phyloP scores from a whole-genome alignment of 2,888 invertebrate genomes.

The Harpalus rufipes region DNA sequence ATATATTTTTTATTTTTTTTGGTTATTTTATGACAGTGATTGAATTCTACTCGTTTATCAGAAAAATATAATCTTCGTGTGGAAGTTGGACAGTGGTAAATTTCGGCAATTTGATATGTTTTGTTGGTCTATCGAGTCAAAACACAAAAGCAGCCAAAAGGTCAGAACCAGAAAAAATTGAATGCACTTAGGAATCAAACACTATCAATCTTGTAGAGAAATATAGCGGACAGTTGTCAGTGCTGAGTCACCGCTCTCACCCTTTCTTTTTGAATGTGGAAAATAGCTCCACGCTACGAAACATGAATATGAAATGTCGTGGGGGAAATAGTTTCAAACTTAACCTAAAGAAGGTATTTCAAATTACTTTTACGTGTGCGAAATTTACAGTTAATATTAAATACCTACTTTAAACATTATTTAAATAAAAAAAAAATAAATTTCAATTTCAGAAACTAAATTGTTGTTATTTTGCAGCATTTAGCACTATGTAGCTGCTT shows the following conservation, averaged over 20 bases:
- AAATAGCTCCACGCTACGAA: constrained; percentile 2
- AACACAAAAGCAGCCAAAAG: constrained; percentile 14
- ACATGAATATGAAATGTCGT: not conserved
- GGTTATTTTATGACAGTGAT: too few relatives aligned
- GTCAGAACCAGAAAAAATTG: constrained; percentile 18
- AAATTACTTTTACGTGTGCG: too few relatives aligned
- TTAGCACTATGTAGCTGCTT: too few relatives aligned
- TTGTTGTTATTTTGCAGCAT: too few relatives aligned
- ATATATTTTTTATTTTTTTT: too few relatives aligned
- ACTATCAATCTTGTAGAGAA: constrained; percentile 22
- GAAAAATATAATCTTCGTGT: not conserved
- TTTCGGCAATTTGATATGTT: constrained; percentile 7
- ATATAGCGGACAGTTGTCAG: not conserved
- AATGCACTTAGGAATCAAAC: constrained; percentile 25
- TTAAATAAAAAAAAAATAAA: too few relatives aligned
- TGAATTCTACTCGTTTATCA: too few relatives aligned
- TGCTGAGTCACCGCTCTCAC: constrained; percentile 7
- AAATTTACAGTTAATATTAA: too few relatives aligned
- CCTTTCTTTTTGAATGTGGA: not conserved
- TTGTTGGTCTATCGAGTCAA: not conserved
- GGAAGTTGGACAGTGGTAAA: not conserved
- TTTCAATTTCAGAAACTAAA: too few relatives aligned
- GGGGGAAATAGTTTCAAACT: not conserved
- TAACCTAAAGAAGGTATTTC: too few relatives aligned
- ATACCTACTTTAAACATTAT: too few relatives aligned